Percentiles rank a stretch among this genome's conserved stretches.
Conservation (phyloP, 2,888 invertebrate genomes). For the Esperia sulphurella region DNA sequence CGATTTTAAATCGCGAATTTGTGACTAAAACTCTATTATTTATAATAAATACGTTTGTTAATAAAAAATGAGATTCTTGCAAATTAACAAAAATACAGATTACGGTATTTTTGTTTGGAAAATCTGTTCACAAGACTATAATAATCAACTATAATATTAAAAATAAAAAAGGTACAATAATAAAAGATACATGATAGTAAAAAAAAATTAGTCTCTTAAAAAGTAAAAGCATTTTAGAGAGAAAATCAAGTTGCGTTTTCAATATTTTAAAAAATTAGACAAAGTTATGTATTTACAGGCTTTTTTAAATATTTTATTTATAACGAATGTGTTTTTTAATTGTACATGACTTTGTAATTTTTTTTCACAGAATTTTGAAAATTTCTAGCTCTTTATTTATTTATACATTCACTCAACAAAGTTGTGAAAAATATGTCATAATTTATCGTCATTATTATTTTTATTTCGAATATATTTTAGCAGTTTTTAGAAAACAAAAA, state of each 20-base stretch:
- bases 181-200: slow-evolving; percentile 11
- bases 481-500: not conserved
- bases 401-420: not conserved
- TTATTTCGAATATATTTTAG: not conserved
- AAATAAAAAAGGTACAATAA: slow-evolving; percentile 9
- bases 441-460: not conserved
- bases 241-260: slow-evolving; percentile 3
- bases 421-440: not conserved
- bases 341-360: not conserved
- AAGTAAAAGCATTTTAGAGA: slow-evolving; percentile 16
- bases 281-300: not conserved
- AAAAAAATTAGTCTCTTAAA: slow-evolving; percentile 21
- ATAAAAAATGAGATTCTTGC: not conserved
- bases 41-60: not conserved
- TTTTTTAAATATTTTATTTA: not conserved
- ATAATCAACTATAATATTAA: slow-evolving; percentile 6
- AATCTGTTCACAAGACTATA: slow-evolving; percentile 14
- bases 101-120: slow-evolving; percentile 13
- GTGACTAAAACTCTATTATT: too few relatives aligned
- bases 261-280: not conserved
- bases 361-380: not conserved
- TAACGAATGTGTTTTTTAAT: not conserved
- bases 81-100: slow-evolving; percentile 6
- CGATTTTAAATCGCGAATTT: too few relatives aligned
- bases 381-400: not conserved